Evolutionary conservation across 2,888 invertebrate species (phyloP).

Genomic region (Gisinianus flammeolus): DNA sequence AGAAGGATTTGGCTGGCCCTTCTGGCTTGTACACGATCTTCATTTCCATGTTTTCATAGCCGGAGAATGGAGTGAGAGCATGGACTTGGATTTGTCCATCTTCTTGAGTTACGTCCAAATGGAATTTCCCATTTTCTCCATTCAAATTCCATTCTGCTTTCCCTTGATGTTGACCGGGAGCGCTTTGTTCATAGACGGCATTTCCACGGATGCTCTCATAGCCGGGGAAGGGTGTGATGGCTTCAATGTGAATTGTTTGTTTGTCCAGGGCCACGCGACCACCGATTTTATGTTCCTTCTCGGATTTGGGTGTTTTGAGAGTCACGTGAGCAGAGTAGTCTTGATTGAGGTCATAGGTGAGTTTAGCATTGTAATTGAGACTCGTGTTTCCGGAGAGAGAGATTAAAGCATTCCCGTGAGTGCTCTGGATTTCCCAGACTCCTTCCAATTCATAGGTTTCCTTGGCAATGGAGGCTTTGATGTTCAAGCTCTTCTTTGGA

Average conservation of each 20-base stretch:
- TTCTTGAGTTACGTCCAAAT: constrained; percentile 16
- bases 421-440: not conserved
- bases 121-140: constrained; percentile 31
- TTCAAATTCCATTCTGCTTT: constrained; percentile 48
- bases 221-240: constrained; percentile 50
- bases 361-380: not conserved
- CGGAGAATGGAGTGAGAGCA: not conserved
- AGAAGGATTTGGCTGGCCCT: constrained; percentile 14
- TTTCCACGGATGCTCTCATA: constrained; percentile 46
- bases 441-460: constrained; percentile 39
- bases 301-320: constrained; percentile 33
- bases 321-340: constrained; percentile 45
- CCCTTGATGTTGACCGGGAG: constrained; percentile 27
- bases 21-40: constrained; percentile 14
- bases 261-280: constrained; percentile 43
- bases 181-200: constrained; percentile 21
- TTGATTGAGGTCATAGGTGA: constrained; percentile 52
- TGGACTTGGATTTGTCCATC: constrained; percentile 14
- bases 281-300: constrained; percentile 46
- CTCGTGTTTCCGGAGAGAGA: not conserved
- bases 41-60: constrained; percentile 3
- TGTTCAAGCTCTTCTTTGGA: constrained; percentile 47
- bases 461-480: constrained; percentile 45
- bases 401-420: constrained; percentile 1
- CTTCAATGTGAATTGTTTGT: constrained; percentile 41